Evolutionary conservation across 2,797 vertebrate species (phyloP).

Genomic region (Gila robusta): DNA sequence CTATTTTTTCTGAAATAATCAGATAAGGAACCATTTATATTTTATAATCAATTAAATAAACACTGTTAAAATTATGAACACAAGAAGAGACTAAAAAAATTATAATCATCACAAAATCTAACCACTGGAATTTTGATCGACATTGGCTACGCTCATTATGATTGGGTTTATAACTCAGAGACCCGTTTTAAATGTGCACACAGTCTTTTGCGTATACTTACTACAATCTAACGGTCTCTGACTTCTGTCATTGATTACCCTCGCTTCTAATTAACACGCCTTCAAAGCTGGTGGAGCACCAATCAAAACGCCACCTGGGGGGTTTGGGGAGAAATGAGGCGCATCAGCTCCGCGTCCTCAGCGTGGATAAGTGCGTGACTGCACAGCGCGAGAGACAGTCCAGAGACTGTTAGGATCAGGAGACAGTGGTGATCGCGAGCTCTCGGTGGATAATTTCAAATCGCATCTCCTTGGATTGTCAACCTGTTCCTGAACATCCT

Average conservation of each 20-base stretch:
- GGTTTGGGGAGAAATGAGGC: conserved; percentile 56
- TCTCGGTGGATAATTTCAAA: conserved; percentile 47
- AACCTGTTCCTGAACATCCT: conserved; percentile 69
- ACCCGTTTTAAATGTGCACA: background rate
- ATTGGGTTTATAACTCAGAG: background rate
- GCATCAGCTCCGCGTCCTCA: conserved; percentile 68
- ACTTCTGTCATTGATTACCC: conserved; percentile 42
- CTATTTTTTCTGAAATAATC: background rate
- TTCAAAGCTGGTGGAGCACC: conserved; percentile 52
- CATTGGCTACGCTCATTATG: background rate
- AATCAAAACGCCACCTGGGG: conserved; percentile 62
- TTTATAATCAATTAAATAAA: background rate
- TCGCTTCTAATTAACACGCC: conserved; percentile 59
- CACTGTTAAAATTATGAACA: background rate
- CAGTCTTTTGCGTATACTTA: background rate
- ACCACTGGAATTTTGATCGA: background rate
- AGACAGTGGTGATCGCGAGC: conserved; percentile 62
- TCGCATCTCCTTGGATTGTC: conserved; percentile 55
- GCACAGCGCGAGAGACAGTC: conserved; percentile 71
- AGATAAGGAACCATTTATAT: background rate
- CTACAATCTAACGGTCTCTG: conserved; percentile 22
- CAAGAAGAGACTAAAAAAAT: background rate
- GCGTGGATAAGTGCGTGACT: conserved; percentile 74
- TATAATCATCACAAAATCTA: background rate
- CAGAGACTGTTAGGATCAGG: conserved; percentile 41